A percentile compares a stretch with the other conserved stretches of the same genome.
These are phyloP conservation scores for Priapulus caudatus DNA, from an alignment of 2,888 invertebrate species.

Conservation along the genomic window DNA sequence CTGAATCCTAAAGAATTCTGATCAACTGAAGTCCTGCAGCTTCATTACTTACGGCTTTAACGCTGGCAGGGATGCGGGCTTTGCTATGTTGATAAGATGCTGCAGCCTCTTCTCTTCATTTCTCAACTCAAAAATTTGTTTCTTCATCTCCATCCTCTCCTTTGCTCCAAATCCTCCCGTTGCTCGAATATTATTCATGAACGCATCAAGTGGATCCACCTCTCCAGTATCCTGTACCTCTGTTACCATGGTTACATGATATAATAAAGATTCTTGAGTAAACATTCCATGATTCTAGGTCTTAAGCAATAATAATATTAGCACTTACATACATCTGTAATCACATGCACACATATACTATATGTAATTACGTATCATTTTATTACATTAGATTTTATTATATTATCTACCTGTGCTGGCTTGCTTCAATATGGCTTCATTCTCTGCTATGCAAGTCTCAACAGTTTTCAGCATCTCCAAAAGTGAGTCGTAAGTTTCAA, in stretches of 20 bases:
- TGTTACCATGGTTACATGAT: too few species aligned
- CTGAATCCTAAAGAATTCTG: too few species aligned
- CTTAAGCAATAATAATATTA: too few species aligned
- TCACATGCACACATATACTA: too few species aligned
- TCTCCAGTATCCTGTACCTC: conserved; percentile 41
- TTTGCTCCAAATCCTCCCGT: conserved; percentile 38
- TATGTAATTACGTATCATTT: too few species aligned
- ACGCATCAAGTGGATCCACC: conserved; percentile 67
- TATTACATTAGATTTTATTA: too few species aligned
- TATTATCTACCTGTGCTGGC: too few species aligned
- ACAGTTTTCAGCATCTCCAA: conserved; percentile 48
- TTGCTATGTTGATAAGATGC: conserved; percentile 55
- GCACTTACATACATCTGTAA: too few species aligned
- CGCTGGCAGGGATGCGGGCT: conserved; percentile 38
- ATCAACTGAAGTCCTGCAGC: neutral
- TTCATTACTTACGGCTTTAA: conserved; percentile 18
- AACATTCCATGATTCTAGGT: too few species aligned
- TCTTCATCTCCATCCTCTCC: conserved; percentile 37
- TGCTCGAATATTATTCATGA: conserved; percentile 49
- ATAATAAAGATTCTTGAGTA: too few species aligned
- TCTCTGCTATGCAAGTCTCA: conserved; percentile 45
- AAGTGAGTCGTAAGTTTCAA: conserved; percentile 46
- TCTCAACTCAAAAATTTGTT: conserved; percentile 53
- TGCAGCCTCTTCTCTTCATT: conserved; percentile 54
- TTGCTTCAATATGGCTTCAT: conserved; percentile 46